Conservation (phyloP, 1,140 invertebrate species). For the Scaptodrosophila lebanonensis region DNA sequence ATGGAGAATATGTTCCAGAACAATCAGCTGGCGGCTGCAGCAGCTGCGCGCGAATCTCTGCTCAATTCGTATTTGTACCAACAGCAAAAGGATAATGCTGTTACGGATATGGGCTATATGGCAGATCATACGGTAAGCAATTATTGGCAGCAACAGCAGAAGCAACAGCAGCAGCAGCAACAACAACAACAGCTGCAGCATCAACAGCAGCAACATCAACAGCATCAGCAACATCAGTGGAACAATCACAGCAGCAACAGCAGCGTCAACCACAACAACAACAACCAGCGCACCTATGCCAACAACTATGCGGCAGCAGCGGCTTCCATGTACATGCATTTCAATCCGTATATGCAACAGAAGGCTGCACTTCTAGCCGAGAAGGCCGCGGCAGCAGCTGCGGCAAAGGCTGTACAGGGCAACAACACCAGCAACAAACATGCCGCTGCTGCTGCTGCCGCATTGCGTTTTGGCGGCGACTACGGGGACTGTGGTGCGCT, state of each 20-base stretch:
- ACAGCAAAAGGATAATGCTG: constrained; percentile 35
- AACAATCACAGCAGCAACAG: constrained; percentile 38
- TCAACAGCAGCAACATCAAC: constrained; percentile 20
- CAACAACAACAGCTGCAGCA: constrained; percentile 23
- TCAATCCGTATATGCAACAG: constrained; percentile 68
- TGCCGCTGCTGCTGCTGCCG: too few relatives aligned
- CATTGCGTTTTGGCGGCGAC: constrained; percentile 49
- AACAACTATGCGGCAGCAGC: constrained; percentile 13
- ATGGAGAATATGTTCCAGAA: constrained; percentile 68
- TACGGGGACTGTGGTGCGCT: too few relatives aligned
- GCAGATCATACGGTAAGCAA: constrained; percentile 31
- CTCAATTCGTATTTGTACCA: constrained; percentile 60
- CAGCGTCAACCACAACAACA: constrained; percentile 43
- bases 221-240: constrained; percentile 21
- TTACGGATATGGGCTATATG: constrained; percentile 35
- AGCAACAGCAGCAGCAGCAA: constrained; percentile 44
- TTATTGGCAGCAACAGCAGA: constrained; percentile 58
- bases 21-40: constrained; percentile 52
- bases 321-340: constrained; percentile 68
- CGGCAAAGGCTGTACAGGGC: constrained; percentile 21
- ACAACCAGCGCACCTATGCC: constrained; percentile 45
- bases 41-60: constrained; percentile 40
- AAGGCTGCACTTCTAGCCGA: constrained; percentile 58
- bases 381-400: constrained; percentile 51
- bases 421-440: constrained; percentile 43